A percentile compares a stretch with the other conserved stretches of the same genome.
Evolutionary conservation across 2,888 invertebrate species (phyloP).

Genomic region (Pimpla rufipes): DNA sequence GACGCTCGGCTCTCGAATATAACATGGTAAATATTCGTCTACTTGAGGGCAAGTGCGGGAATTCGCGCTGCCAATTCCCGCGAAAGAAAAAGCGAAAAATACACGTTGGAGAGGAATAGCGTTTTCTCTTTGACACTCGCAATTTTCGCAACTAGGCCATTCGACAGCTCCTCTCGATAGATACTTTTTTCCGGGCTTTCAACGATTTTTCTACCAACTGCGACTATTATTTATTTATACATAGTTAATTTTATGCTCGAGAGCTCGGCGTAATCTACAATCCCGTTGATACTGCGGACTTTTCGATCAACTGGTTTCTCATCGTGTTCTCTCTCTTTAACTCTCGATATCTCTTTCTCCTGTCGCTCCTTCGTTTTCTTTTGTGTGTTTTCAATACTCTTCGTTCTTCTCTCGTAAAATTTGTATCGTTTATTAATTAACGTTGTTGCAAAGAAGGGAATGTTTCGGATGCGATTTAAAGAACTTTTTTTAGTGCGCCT

Average conservation of each 20-base stretch:
- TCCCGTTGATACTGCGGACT: constrained; percentile 65
- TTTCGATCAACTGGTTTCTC: constrained; percentile 59
- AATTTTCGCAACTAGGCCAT: constrained; percentile 65
- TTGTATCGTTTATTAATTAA: constrained; percentile 62
- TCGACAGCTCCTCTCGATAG: constrained; percentile 38
- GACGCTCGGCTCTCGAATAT: constrained; percentile 53
- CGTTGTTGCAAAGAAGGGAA: constrained; percentile 75
- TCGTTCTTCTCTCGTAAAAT: background rate
- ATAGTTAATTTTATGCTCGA: constrained; percentile 27
- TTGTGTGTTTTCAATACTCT: constrained; percentile 19
- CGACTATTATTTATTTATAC: constrained; percentile 28
- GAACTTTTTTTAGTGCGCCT: constrained; percentile 58
- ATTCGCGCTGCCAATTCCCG: constrained; percentile 23
- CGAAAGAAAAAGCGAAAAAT: constrained; percentile 46
- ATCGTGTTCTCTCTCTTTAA: background rate
- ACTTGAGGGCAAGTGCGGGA: constrained; percentile 46
- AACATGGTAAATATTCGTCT: constrained; percentile 54
- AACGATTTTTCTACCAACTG: constrained; percentile 30
- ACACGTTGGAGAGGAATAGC: constrained; percentile 29
- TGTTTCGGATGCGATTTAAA: constrained; percentile 73
- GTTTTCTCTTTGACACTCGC: constrained; percentile 51
- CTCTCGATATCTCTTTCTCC: background rate
- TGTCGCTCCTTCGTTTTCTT: constrained; percentile 19
- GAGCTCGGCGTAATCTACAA: constrained; percentile 51
- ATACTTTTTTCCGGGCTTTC: constrained; percentile 39